Percentiles rank a stretch among this genome's conserved stretches.
Conservation (phyloP, 2,113 vertebrate genomes). For the Dinomys branickii region DNA sequence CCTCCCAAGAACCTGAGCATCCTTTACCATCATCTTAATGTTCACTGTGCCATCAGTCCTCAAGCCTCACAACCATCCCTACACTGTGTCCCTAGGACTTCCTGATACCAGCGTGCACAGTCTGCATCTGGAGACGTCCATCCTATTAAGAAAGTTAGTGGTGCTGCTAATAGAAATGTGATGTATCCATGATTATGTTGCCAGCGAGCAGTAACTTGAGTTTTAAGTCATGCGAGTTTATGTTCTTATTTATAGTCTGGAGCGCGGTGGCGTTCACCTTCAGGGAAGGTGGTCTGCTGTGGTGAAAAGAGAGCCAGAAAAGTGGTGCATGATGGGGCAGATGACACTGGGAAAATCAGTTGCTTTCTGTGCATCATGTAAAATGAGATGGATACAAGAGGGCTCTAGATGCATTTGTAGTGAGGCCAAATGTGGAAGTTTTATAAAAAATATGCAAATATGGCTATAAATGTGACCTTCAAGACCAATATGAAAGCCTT, state of each 20-base stretch:
- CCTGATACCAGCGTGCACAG: neutral
- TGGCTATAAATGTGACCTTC: slow-evolving; percentile 65
- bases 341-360: slow-evolving; percentile 33
- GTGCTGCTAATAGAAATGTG: neutral
- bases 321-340: neutral
- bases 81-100: neutral
- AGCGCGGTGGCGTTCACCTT: neutral
- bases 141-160: neutral
- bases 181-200: neutral
- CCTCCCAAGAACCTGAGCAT: neutral
- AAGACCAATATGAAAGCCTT: slow-evolving; percentile 52
- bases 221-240: neutral
- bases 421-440: slow-evolving; percentile 44
- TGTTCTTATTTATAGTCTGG: neutral
- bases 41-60: neutral
- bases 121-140: neutral
- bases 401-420: neutral
- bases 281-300: neutral
- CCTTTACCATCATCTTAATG: neutral
- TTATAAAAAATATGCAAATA: slow-evolving; percentile 63
- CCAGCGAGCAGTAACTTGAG: neutral
- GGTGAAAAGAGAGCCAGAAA: slow-evolving; percentile 4
- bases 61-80: neutral
- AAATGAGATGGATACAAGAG: slow-evolving; percentile 43
- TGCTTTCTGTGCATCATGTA: slow-evolving; percentile 14